phyloP scores from a whole-genome alignment of 2,888 invertebrate species.

The Psylliodes chrysocephalus region DNA sequence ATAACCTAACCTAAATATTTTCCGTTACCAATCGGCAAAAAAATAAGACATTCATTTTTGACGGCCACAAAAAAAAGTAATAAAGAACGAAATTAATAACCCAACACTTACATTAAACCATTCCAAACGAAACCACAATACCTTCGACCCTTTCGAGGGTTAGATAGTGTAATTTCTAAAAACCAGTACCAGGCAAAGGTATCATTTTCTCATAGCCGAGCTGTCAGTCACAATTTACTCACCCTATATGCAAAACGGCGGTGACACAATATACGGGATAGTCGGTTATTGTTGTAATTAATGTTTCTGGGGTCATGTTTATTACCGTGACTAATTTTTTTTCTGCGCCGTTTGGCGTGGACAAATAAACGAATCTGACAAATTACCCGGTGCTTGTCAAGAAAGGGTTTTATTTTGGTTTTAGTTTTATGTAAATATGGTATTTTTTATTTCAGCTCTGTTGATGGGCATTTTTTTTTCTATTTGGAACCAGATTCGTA shows the following conservation, averaged over 20 bases:
- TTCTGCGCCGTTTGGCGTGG: conserved; percentile 44
- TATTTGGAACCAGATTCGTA: background rate
- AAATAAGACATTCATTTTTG: too few relatives aligned
- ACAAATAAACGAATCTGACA: conserved; percentile 46
- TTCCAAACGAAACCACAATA: too few relatives aligned
- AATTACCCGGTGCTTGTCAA: conserved; percentile 37
- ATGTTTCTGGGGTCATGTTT: conserved; percentile 47
- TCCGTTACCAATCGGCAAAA: too few relatives aligned
- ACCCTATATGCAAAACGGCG: conserved; percentile 29
- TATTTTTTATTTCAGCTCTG: conserved; percentile 19
- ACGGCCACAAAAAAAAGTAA: too few relatives aligned
- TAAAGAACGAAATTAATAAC: too few relatives aligned
- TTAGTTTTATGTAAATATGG: conserved; percentile 28
- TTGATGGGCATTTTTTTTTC: background rate
- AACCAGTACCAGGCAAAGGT: conserved; percentile 16
- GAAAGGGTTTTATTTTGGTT: conserved; percentile 21
- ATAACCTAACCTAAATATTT: too few relatives aligned
- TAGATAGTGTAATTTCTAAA: too few relatives aligned
- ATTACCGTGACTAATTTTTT: conserved; percentile 49
- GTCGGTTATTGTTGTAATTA: conserved; percentile 47
- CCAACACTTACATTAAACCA: too few relatives aligned
- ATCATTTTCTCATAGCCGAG: conserved; percentile 34
- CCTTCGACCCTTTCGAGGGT: too few relatives aligned
- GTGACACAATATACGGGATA: conserved; percentile 38
- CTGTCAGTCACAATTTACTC: conserved; percentile 34